Evolutionary conservation across 2,113 vertebrate species (phyloP).

Genomic region (Myotis lucifugus): DNA sequence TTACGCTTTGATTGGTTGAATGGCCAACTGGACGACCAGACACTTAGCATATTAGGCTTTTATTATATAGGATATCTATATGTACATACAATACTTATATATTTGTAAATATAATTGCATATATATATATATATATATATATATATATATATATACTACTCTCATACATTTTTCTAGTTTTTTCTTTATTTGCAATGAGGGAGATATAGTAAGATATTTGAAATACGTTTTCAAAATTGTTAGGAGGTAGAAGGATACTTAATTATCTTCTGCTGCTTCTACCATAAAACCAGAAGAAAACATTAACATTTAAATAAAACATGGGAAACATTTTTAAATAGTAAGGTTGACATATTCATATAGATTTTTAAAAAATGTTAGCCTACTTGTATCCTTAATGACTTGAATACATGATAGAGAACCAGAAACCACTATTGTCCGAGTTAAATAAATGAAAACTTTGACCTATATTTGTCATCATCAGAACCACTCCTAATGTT

Average conservation of each 20-base stretch:
- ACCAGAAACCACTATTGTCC: not conserved
- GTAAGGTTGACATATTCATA: not conserved
- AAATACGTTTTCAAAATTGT: not conserved
- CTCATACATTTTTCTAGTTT: not conserved
- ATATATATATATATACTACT: not conserved
- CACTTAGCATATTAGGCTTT: no score
- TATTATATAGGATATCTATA: not conserved
- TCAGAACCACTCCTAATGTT: not conserved
- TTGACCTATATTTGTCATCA: not conserved
- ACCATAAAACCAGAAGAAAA: not conserved
- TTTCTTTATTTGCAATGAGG: not conserved
- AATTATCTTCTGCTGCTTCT: not conserved
- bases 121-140: no score
- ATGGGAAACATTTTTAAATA: not conserved
- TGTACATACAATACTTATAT: not conserved
- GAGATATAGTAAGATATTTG: not conserved
- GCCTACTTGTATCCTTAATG: not conserved
- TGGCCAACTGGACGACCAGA: no score
- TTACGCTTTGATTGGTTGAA: no score
- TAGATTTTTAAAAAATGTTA: not conserved
- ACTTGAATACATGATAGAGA: not conserved
- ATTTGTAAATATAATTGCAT: not conserved
- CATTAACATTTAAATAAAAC: not conserved
- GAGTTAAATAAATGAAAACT: not conserved
- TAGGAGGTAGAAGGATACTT: not conserved